These are phyloP conservation scores for Platypus cylindrus DNA, from an alignment of 2,888 invertebrate species.

Conservation along the genomic window DNA sequence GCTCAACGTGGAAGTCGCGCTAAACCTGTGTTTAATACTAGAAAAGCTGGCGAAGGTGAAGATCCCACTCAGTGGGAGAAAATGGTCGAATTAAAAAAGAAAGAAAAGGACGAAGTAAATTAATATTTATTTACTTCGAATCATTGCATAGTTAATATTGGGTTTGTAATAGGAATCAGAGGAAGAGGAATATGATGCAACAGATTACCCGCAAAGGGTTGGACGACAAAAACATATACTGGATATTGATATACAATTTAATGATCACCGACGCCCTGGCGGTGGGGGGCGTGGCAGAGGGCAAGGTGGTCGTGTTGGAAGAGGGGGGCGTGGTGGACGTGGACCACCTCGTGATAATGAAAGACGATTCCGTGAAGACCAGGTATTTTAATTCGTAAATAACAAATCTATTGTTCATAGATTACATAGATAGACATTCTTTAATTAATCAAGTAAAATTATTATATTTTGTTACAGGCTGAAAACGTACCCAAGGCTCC, in stretches of 20 bases:
- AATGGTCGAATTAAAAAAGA: constrained; percentile 66
- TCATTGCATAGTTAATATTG: constrained; percentile 1
- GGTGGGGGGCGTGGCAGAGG: constrained; percentile 47
- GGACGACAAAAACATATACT: constrained; percentile 75
- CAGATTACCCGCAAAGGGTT: constrained; percentile 74
- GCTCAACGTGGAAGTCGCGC: constrained; percentile 68
- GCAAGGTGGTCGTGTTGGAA: constrained; percentile 35
- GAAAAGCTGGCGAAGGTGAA: constrained; percentile 90
- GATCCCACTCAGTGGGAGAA: constrained; percentile 87
- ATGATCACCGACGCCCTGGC: constrained; percentile 62
- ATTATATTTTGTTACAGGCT: constrained; percentile 20
- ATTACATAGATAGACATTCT: neutral
- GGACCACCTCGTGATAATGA: constrained; percentile 25
- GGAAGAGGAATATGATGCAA: constrained; percentile 53
- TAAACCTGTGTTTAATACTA: constrained; percentile 80
- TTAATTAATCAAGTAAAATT: neutral
- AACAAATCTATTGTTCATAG: too few species aligned
- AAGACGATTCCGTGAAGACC: constrained; percentile 22
- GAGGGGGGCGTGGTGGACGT: constrained; percentile 31
- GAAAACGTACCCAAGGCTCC: constrained; percentile 44
- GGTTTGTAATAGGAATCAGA: constrained; percentile 31
- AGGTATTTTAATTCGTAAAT: constrained; percentile 10
- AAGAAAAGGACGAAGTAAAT: constrained; percentile 43
- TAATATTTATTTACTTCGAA: constrained; percentile 1
- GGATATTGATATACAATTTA: constrained; percentile 81